phyloP scores from a whole-genome alignment of 2,888 invertebrate species.

The Rosalia funebris region DNA sequence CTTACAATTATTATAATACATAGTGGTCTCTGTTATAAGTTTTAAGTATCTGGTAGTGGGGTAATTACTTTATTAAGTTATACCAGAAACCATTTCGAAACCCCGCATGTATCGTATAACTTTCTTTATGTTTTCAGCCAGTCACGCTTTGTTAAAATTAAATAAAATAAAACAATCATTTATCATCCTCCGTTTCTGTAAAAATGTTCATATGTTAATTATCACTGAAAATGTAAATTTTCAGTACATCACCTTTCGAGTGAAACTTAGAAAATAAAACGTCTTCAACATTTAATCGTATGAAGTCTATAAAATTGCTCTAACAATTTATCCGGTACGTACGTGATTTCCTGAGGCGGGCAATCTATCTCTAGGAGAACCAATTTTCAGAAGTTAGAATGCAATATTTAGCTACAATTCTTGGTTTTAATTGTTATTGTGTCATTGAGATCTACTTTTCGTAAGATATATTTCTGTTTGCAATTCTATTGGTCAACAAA shows the following conservation, averaged over 20 bases:
- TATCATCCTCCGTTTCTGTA: constrained; percentile 10
- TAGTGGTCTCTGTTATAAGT: no score
- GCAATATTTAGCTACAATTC: constrained; percentile 1
- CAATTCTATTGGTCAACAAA: no score
- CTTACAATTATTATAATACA: no score
- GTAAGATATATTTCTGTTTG: no score
- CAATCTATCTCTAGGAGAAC: constrained; percentile 4
- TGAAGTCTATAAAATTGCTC: constrained; percentile 17
- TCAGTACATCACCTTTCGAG: constrained; percentile 11
- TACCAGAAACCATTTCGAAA: no score
- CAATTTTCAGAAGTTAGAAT: constrained; percentile 11
- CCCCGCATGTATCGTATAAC: no score
- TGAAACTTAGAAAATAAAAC: constrained; percentile 14
- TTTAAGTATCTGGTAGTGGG: no score
- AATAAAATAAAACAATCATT: constrained; percentile 16
- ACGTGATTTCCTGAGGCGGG: constrained; percentile 18
- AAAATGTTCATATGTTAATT: constrained; percentile 1
- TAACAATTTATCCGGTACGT: constrained; percentile 3
- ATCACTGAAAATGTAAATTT: constrained; percentile 19
- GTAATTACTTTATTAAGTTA: no score
- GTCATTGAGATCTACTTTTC: no score
- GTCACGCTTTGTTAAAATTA: no score
- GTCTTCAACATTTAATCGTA: constrained; percentile 6
- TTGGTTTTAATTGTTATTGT: constrained; percentile 3
- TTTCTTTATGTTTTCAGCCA: no score